phyloP scores from a whole-genome alignment of 2,888 invertebrate species.

The Lepidochitona cinerea region DNA sequence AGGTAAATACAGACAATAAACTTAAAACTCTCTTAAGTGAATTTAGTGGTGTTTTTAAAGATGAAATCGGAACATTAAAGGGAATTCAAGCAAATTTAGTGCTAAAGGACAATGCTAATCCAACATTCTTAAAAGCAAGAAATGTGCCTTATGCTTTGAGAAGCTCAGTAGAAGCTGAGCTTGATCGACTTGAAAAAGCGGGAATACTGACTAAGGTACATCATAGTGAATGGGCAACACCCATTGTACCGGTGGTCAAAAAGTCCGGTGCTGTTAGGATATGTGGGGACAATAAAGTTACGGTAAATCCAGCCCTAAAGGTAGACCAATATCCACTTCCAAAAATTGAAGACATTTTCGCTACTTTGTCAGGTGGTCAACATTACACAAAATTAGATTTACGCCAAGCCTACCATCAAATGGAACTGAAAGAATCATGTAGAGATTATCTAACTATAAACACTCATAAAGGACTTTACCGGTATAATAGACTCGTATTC shows the following conservation, averaged over 20 bases:
- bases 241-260: neutral
- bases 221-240: neutral
- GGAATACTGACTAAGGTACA: neutral
- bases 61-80: neutral
- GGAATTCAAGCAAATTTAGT: neutral
- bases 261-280: neutral
- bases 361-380: neutral
- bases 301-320: neutral
- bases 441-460: no score
- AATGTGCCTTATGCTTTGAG: neutral
- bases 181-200: neutral
- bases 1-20: neutral
- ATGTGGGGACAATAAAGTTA: neutral
- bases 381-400: no score
- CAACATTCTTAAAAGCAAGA: neutral
- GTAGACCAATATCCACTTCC: constrained; percentile 14
- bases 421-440: no score
- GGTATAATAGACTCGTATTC: constrained; percentile 29
- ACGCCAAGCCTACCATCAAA: neutral
- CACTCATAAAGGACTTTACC: constrained; percentile 23
- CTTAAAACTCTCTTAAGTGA: neutral
- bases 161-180: neutral
- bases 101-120: neutral
- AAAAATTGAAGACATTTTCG: constrained; percentile 20
- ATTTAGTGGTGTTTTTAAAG: neutral